Evolutionary conservation across 2,113 vertebrate genomes (phyloP), one percentile per base, ranked within the genome.

Genomic region (Hippoglossus stenolepis): DNA sequence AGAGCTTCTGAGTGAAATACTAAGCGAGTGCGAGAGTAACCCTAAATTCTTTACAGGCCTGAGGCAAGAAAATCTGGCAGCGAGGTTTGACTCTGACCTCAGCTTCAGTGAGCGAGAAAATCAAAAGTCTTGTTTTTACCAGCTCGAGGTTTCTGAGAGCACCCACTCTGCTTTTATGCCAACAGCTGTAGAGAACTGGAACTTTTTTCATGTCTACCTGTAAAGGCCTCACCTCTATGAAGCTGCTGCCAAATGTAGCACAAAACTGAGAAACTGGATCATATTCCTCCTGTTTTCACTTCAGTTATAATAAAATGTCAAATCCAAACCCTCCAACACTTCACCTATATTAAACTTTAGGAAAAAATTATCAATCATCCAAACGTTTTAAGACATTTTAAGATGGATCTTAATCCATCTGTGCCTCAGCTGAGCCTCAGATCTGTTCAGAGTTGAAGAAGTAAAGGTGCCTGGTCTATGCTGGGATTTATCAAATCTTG

Each of bases 1-100:
- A 23, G 53, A 79, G 62, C 47, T 76, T 63, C 28, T 65, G 61
- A 85, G 68, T 15, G 18, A 71, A 66, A 80, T 31, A n/a, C 31
- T 21, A 70, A 53, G 62, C 26, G 24, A 60, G 57, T 47, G 31
- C 24, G 75, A n/a, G 45, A 77, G 53, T 61, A 65, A 73, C 26
- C 70, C 75, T 54, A 47, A 62, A 74, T 70, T 73, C 67, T 80
- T 75, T n/a, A 49, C 28, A 65, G 51, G 65, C 67, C 70, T 64
- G 2, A 69, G 58, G 78, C 68, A n/a, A 80, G 2, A 70, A 71
- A 85, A 58, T 68, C 47, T 83, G 70, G 38, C 20, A 24, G 54
- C 28, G 17, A 62, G 58, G 43, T 79, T 75, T 65, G 54, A 70
- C 62, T 74, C 21, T 17, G 60, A 79, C 61, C 53, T 43, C 53